These are phyloP conservation scores for Podarcis raffonei DNA, from an alignment of 2,113 vertebrate species.

Conservation along the genomic window DNA sequence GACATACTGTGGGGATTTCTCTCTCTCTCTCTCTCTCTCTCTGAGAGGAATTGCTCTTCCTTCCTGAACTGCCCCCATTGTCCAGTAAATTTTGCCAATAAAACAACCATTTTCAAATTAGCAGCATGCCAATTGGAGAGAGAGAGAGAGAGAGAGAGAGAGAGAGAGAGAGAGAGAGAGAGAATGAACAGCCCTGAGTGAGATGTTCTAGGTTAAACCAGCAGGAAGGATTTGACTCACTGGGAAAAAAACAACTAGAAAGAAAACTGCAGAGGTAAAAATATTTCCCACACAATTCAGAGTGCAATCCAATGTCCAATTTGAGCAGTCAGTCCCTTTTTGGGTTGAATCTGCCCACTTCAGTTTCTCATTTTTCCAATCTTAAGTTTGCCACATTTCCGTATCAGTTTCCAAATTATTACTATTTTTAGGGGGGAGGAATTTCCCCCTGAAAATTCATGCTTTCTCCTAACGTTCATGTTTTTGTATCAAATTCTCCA, in stretches of 20 bases:
- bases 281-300: not conserved
- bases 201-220: not conserved
- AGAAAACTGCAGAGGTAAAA: constrained; percentile 48
- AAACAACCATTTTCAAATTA: not conserved
- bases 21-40: not conserved
- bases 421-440: no score
- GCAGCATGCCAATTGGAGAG: constrained; percentile 18
- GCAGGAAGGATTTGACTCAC: constrained; percentile 32
- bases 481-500: no score
- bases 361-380: no score
- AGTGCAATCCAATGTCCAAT: not conserved
- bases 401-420: no score
- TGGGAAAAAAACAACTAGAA: not conserved
- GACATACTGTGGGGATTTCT: not conserved
- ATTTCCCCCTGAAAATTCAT: no score
- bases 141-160: not conserved
- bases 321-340: no score
- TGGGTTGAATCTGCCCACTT: no score
- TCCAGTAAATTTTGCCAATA: not conserved
- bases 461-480: no score
- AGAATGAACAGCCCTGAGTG: not conserved
- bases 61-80: not conserved
- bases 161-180: constrained; percentile 6
- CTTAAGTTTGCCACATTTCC: no score
- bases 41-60: constrained; percentile 11